Evolutionary conservation across 2,113 vertebrate species (phyloP).

Genomic region (Rafetus swinhoei): DNA sequence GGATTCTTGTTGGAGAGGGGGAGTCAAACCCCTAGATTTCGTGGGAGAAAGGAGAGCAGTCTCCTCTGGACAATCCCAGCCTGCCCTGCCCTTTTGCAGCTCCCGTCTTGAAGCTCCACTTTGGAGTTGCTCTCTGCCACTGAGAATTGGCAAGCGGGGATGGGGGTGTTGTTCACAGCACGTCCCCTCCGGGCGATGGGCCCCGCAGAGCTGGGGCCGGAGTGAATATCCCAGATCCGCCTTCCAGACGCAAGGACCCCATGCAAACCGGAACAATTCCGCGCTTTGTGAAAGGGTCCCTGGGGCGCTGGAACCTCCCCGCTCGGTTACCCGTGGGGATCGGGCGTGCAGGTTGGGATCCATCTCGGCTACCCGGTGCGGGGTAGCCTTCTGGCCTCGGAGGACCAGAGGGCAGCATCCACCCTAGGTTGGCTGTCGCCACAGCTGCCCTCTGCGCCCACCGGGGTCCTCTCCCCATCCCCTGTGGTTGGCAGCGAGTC

Average conservation of each 20-base stretch:
- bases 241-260: background rate
- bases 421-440: background rate
- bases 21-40: background rate
- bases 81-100: background rate
- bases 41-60: background rate
- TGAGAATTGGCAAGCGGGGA: background rate
- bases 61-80: background rate
- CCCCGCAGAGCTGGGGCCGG: background rate
- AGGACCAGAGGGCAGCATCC: background rate
- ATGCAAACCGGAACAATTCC: background rate
- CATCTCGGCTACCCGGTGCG: background rate
- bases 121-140: background rate
- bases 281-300: background rate
- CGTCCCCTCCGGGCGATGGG: background rate
- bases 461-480: background rate
- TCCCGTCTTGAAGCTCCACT: background rate
- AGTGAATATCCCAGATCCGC: background rate
- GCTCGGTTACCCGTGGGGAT: background rate
- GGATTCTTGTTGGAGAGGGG: slow-evolving; percentile 31
- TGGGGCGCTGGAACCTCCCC: background rate
- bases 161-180: background rate
- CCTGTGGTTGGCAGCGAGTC: background rate
- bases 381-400: background rate
- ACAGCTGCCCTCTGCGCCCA: background rate
- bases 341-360: background rate